These are phyloP conservation scores for Macrobrachium rosenbergii DNA, from an alignment of 1,140 invertebrate species.

Conservation along the genomic window DNA sequence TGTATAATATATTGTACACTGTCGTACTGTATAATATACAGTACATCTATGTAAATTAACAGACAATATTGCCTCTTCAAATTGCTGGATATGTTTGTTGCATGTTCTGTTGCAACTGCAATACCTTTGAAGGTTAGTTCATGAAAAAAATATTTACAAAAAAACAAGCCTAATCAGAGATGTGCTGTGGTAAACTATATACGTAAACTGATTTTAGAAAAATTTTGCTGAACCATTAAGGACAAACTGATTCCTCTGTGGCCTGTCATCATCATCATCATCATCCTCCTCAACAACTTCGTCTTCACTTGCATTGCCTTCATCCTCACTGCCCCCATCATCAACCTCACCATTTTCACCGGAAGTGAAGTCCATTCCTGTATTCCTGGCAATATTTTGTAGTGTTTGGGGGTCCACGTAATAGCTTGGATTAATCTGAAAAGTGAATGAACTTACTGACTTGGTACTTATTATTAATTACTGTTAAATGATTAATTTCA, in stretches of 20 bases:
- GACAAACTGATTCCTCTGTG: conserved; percentile 25
- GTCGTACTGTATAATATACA: too few species aligned
- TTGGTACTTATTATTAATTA: not conserved
- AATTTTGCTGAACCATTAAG: conserved; percentile 50
- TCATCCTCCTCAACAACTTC: conserved; percentile 44
- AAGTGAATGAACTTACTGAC: not conserved
- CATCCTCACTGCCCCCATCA: conserved; percentile 47
- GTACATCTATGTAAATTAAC: too few species aligned
- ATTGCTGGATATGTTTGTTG: too few species aligned
- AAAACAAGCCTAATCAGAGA: too few species aligned
- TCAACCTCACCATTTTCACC: conserved; percentile 38
- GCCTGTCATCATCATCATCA: conserved; percentile 21
- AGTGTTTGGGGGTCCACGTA: conserved; percentile 43
- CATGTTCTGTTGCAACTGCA: too few species aligned
- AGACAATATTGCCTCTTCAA: too few species aligned
- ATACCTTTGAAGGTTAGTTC: too few species aligned
- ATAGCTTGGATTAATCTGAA: conserved; percentile 44
- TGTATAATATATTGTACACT: too few species aligned
- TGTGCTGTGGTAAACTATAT: too few species aligned
- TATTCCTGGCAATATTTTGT: conserved; percentile 36
- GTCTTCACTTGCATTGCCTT: conserved; percentile 43
- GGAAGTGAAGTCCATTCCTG: conserved; percentile 42
- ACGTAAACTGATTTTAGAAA: conserved; percentile 5
- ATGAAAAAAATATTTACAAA: too few species aligned
- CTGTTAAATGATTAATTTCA: not conserved